Base-by-base conservation (phyloP, 1,140 invertebrate genomes). In the Bilobella aurantiaca region DNA sequence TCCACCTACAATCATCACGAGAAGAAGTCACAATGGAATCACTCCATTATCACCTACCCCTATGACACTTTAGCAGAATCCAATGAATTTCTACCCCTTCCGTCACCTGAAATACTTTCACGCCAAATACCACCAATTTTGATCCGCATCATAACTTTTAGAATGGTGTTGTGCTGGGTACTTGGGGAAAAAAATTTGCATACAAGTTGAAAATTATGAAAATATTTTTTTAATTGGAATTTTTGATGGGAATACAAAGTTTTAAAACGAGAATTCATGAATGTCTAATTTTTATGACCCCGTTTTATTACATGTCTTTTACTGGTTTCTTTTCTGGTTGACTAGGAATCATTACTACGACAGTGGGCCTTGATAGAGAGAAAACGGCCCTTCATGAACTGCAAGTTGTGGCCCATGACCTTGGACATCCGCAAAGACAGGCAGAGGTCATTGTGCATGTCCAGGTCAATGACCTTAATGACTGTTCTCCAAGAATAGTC, bases 311-410 rank as follows among this genome's bases (percentile, higher is more conserved):
- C 49, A 63, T 58, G 25, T 25, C n/a, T 37, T 62, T 49, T 53
- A 29, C 18, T 63, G 37, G 8, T 28, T 25, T 53, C 21, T 12
- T 8, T 23, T 23, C 49, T 23, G 5, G 34, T 42, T 42, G 3
- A 27, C 3, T 78, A 91, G 93, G 93, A 59, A 85, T 91, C 74
- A 90, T 97, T 49, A 85, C 82, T 18, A 93, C 92, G 1, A 85
- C 84, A 64, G 84, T 86, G 69, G 81, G 84, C 1, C 79, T 97
- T 46, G 93, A 98, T 77, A 81, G 93, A 25, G 94, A 98, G 80
- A 77, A 77, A 1, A 86, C 86, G 70, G 81, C 84, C 21, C 76
- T 83, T 0, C 90, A 95, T 77, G 88, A 92, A 69, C 77, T 96
- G 21, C 85, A 89, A 1, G 85, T 90, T 16, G 88, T 91, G 77